Evolutionary conservation across 2,888 invertebrate species (phyloP).

Genomic region (Caenorhabditis japonica): DNA sequence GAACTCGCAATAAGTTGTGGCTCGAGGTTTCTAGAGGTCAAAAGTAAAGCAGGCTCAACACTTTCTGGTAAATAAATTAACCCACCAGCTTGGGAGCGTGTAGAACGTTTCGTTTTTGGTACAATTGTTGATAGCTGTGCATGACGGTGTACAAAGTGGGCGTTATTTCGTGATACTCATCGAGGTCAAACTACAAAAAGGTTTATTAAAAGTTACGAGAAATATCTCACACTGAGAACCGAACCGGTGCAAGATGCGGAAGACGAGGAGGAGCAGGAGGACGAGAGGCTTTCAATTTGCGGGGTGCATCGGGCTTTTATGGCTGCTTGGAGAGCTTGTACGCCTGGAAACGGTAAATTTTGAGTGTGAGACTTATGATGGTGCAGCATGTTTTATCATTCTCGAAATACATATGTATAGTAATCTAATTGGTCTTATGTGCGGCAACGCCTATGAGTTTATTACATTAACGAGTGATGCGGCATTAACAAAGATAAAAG

Average conservation of each 20-base stretch:
- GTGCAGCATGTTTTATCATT: neutral
- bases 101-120: constrained; percentile 22
- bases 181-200: constrained; percentile 16
- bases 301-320: constrained; percentile 6
- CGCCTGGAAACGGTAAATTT: constrained; percentile 18
- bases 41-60: no score
- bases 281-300: constrained; percentile 30
- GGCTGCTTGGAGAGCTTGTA: constrained; percentile 16
- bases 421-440: no score
- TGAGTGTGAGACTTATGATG: neutral
- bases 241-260: constrained; percentile 38
- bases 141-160: constrained; percentile 29
- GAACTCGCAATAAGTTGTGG: constrained; percentile 36
- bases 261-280: constrained; percentile 27
- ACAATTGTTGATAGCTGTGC: constrained; percentile 36
- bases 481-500: no score
- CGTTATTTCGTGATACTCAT: constrained; percentile 27
- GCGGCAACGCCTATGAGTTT: no score
- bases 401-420: neutral
- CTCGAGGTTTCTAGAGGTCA: constrained; percentile 10
- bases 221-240: constrained; percentile 33
- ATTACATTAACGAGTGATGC: no score
- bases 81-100: constrained; percentile 22
- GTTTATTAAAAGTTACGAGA: neutral
- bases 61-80: neutral